A percentile compares a stretch with the other conserved stretches of the same genome.
Conservation (phyloP, 2,113 vertebrate genomes). For the Catagonus wagneri region DNA sequence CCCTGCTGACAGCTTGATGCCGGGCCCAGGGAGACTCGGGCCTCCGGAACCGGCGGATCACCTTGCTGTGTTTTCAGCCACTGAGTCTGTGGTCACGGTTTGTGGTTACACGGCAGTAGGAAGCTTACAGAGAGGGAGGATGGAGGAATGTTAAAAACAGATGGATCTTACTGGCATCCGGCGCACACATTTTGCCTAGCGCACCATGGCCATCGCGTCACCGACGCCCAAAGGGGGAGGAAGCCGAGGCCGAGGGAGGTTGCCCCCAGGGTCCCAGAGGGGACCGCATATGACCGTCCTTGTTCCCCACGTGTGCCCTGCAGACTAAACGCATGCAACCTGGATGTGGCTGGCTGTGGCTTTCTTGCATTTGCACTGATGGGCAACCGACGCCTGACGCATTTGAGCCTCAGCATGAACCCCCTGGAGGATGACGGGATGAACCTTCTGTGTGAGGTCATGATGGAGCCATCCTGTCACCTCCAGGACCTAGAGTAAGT, state of each 20-base stretch:
- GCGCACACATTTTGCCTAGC: rapidly evolving
- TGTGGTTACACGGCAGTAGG: background rate
- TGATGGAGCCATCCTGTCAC: background rate
- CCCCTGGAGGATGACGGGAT: background rate
- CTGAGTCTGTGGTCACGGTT: no score
- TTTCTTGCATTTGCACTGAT: background rate
- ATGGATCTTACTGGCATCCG: no score
- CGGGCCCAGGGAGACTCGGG: background rate
- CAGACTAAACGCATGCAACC: constrained; percentile 35
- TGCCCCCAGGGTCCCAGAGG: rapidly evolving
- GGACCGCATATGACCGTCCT: rapidly evolving
- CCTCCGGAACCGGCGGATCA: background rate
- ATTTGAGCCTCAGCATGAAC: constrained; percentile 69
- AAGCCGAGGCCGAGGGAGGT: background rate
- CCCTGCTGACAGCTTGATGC: background rate
- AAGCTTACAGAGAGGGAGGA: background rate
- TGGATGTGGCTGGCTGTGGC: background rate
- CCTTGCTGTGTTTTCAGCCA: background rate
- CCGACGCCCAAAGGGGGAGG: background rate
- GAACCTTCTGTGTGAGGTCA: constrained; percentile 31
- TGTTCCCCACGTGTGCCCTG: background rate
- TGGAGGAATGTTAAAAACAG: background rate
- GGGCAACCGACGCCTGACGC: background rate
- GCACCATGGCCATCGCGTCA: no score
- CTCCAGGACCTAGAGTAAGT: constrained; percentile 74